Evolutionary conservation across 1,140 invertebrate species (phyloP), one percentile per base, ranked within the genome.

Genomic region (Zaprionus nigranus): DNA sequence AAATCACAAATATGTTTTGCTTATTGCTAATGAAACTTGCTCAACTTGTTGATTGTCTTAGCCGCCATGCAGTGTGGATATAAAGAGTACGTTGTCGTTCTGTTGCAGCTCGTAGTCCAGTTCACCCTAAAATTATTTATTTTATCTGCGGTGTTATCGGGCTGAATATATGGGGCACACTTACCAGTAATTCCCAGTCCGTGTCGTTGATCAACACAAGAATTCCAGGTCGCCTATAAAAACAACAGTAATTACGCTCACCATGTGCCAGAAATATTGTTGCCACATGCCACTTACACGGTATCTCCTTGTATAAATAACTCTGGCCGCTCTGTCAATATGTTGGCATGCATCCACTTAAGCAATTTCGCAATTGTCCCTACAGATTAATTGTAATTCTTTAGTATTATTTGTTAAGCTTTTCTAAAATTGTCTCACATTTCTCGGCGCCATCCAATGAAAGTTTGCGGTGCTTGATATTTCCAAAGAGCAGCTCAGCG

Each of bases 181-280:
- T 94, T 94, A 97, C 96, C 90, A 96, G 91, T 26, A 99, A 93
- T 93, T 99, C 98, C 98, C 98, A 99, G 92, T 99, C 98, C 1
- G 96, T 94, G 81, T 99, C 98, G 91, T 99, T 99, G 7, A 99
- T 95, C 3, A 99, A 93, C 4, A 99, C 97, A 38, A 99, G 93
- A 80, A 99, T 99, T 40, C 98, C 98, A 7, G 98, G 98, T 65
- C 98, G 94, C 24, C 97, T 97, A 62, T 7, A 93, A 67, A 78
- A 78, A 24, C 0, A 30, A 72, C 68, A 68, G 65, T 11, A 28
- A 20, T 3, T 1, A 17, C 2, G 28, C 11, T 7, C 17, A 20
- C 15, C 36, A 70, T 34, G 43, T 57, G 15, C 12, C n/a, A 13
- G 30, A 34, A 36, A 3, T 1, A 1, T 3, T 36, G 6, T 20